Percentiles rank a stretch among this genome's conserved stretches.
phyloP scores from a whole-genome alignment of 2,113 vertebrate genomes.

The Malaclemys terrapin region DNA sequence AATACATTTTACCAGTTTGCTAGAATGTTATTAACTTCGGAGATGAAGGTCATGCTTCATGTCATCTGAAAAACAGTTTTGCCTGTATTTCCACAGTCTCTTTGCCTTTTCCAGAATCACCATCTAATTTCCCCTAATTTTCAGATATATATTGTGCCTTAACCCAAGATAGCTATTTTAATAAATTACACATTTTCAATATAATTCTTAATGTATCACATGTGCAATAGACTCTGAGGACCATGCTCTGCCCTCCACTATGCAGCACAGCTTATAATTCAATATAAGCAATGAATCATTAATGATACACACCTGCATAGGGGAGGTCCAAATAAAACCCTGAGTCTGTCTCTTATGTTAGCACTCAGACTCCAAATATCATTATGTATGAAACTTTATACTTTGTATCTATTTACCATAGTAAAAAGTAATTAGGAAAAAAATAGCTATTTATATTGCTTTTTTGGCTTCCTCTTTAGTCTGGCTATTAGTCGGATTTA shows the following conservation, averaged over 20 bases:
- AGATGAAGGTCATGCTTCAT: slow-evolving; percentile 27
- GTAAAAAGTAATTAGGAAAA: background rate
- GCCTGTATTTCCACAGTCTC: slow-evolving; percentile 1
- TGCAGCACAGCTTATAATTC: slow-evolving; percentile 64
- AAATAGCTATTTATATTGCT: background rate
- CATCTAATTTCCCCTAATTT: slow-evolving; percentile 46
- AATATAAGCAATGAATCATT: slow-evolving; percentile 72
- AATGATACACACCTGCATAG: slow-evolving; percentile 48
- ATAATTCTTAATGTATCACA: slow-evolving; percentile 58
- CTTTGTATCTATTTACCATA: background rate
- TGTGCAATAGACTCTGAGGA: slow-evolving; percentile 49
- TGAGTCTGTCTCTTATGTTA: background rate
- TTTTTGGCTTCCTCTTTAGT: background rate
- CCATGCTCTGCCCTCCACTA: slow-evolving; percentile 23
- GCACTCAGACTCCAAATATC: slow-evolving; percentile 27
- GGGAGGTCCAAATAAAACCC: slow-evolving; percentile 56
- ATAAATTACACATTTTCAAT: slow-evolving; percentile 45
- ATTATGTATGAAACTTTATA: background rate
- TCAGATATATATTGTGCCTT: slow-evolving; percentile 33
- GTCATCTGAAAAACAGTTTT: slow-evolving; percentile 4
- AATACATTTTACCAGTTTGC: slow-evolving; percentile 29
- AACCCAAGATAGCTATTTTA: slow-evolving; percentile 40
- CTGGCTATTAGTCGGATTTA: background rate
- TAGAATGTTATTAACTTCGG: slow-evolving; percentile 9
- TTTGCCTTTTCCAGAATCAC: background rate